Conservation (phyloP, 2,113 vertebrate genomes). For the Scalopus aquaticus region DNA sequence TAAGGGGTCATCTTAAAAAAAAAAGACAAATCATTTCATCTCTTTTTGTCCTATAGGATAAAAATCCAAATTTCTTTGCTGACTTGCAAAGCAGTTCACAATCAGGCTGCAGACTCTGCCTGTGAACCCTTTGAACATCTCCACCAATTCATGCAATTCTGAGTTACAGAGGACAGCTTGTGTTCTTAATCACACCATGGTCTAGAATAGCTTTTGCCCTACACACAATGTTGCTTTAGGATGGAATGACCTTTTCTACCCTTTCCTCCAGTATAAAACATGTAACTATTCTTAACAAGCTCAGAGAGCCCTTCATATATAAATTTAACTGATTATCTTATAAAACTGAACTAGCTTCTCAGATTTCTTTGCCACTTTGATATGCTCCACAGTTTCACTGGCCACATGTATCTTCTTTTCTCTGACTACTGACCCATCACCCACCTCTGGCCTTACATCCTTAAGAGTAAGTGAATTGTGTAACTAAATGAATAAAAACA, state of each 20-base stretch:
- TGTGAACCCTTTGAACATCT: no score
- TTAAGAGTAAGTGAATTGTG: not conserved
- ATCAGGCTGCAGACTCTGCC: not conserved
- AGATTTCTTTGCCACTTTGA: not conserved
- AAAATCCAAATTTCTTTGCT: not conserved
- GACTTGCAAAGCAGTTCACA: not conserved
- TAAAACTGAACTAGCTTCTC: not conserved
- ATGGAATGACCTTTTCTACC: not conserved
- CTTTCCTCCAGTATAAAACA: not conserved
- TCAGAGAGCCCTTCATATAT: not conserved
- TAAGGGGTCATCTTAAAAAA: not conserved
- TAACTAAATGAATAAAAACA: not conserved
- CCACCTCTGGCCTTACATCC: not conserved
- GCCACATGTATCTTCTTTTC: not conserved
- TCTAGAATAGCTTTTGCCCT: not conserved
- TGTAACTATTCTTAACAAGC: not conserved
- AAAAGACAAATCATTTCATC: not conserved
- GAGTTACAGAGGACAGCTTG: accelerated
- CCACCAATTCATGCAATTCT: not conserved
- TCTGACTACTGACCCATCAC: not conserved
- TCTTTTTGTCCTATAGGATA: not conserved
- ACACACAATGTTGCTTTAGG: not conserved
- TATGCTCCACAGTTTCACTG: accelerated
- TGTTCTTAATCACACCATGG: not conserved
- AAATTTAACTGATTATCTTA: not conserved